Conservation (phyloP, 2,797 vertebrate species). For the Gallirallus australis region DNA sequence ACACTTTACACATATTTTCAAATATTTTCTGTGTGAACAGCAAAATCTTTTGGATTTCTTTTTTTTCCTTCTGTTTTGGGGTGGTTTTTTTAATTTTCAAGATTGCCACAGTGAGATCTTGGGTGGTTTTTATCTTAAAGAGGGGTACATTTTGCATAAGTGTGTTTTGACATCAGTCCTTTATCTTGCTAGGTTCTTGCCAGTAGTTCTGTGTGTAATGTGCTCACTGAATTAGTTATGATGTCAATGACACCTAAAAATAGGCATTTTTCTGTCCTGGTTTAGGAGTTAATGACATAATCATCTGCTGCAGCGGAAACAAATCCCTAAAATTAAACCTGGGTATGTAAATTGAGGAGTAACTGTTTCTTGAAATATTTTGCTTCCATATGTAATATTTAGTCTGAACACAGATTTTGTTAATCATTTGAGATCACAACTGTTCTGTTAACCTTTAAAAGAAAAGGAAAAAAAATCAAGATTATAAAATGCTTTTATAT, state of each 20-base stretch:
- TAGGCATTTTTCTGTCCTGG: constrained; percentile 28
- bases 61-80: accelerated
- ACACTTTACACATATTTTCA: neutral
- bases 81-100: neutral
- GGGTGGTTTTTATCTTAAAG: neutral
- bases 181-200: neutral
- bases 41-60: neutral
- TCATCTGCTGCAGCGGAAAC: constrained; percentile 25
- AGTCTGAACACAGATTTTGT: constrained; percentile 34
- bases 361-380: neutral
- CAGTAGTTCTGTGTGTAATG: neutral
- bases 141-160: neutral
- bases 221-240: constrained; percentile 10
- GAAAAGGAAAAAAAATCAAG: neutral
- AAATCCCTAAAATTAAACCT: constrained; percentile 32
- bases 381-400: constrained; percentile 29
- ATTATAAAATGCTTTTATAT: neutral
- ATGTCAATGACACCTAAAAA: constrained; percentile 45
- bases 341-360: constrained; percentile 1
- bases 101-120: neutral
- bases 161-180: neutral
- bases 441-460: neutral
- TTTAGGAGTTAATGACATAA: constrained; percentile 63
- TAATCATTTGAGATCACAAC: neutral
- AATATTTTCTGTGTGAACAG: neutral